A percentile compares a stretch with the other conserved stretches of the same genome.
These are phyloP conservation scores for Lucinisca nassula DNA, from an alignment of 2,888 invertebrate species.

Conservation along the genomic window DNA sequence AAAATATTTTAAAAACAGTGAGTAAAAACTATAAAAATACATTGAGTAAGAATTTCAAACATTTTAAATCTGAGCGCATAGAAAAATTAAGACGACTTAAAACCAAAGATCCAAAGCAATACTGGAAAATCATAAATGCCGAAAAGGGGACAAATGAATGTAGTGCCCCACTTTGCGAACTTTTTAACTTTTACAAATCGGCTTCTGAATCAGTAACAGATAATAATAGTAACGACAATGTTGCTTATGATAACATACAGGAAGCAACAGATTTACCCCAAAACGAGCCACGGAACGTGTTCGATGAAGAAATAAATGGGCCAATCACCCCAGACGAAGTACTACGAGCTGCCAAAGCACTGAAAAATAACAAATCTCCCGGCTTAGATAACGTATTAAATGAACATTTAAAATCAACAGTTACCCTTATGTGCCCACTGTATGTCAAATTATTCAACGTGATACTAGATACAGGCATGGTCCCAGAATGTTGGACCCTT, in stretches of 20 bases:
- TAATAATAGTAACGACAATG: neutral
- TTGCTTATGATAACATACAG: neutral
- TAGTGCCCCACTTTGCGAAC: neutral
- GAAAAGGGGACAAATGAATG: neutral
- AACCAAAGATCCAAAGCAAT: neutral
- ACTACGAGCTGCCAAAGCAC: neutral
- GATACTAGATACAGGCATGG: slow-evolving; percentile 6
- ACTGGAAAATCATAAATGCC: neutral
- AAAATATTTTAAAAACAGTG: neutral
- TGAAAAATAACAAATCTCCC: slow-evolving; percentile 26
- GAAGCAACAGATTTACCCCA: neutral
- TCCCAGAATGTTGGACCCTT: slow-evolving; percentile 23
- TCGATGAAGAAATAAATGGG: neutral
- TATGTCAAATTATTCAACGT: slow-evolving; percentile 9
- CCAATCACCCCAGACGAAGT: neutral
- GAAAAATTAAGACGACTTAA: neutral
- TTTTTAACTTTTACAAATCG: neutral
- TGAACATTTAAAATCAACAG: neutral
- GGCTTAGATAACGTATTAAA: slow-evolving; percentile 12
- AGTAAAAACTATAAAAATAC: neutral
- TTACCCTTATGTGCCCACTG: neutral
- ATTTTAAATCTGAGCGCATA: neutral
- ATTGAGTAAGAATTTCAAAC: neutral
- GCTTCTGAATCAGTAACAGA: neutral
- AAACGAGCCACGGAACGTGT: neutral